Percentiles rank a stretch among this genome's conserved stretches.
These are phyloP conservation scores for Drosophila auraria DNA, from an alignment of 1,140 invertebrate species.

Conservation along the genomic window DNA sequence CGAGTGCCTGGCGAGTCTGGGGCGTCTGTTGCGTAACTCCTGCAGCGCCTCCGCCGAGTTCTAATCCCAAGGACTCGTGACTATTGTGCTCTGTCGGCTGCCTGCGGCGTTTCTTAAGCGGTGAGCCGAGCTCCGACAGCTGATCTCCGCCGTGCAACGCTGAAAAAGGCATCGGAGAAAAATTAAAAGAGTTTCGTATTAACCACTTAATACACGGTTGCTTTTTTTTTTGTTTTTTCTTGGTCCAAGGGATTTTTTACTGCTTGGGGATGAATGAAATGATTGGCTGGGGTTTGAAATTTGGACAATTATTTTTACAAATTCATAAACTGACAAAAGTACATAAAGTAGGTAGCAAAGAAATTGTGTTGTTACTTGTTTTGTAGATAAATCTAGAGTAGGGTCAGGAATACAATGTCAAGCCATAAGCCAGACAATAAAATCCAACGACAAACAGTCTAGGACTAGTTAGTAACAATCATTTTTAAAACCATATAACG, in stretches of 20 bases:
- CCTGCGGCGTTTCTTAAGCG: slow-evolving; percentile 75
- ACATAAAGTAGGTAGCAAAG: slow-evolving; percentile 1
- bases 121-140: slow-evolving; percentile 63
- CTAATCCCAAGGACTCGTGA: slow-evolving; percentile 21
- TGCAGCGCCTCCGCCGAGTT: slow-evolving; percentile 5
- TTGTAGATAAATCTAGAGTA: neutral
- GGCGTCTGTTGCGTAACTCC: slow-evolving; percentile 6
- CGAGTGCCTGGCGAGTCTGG: slow-evolving; percentile 35
- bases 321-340: slow-evolving; percentile 18
- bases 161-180: slow-evolving; percentile 65
- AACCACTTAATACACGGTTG: neutral
- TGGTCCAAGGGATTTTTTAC: slow-evolving; percentile 24
- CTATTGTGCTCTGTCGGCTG: slow-evolving; percentile 34
- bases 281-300: slow-evolving; percentile 24
- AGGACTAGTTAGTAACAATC: no score
- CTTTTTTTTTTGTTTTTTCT: slow-evolving; percentile 9
- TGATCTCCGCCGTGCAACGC: slow-evolving; percentile 70
- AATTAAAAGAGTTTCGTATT: slow-evolving; percentile 13
- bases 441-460: no score
- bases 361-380: neutral
- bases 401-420: no score
- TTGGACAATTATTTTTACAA: slow-evolving; percentile 26
- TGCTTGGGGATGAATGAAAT: slow-evolving; percentile 6
- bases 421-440: no score
- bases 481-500: no score